Evolutionary conservation across 2,888 invertebrate species (phyloP).

Genomic region (Strigamia maritima): DNA sequence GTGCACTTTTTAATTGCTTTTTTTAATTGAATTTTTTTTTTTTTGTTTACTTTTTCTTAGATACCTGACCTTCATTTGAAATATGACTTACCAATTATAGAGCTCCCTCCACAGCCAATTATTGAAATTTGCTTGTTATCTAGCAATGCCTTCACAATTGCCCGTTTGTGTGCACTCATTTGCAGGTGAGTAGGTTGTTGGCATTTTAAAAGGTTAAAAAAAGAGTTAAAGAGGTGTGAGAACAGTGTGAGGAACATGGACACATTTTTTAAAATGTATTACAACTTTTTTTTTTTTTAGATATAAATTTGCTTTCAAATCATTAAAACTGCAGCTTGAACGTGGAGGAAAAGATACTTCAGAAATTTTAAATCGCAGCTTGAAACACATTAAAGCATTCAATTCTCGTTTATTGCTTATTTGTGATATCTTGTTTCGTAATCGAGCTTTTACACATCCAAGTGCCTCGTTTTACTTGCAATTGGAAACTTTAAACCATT

Average conservation of each 20-base stretch:
- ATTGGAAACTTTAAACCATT: background rate
- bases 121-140: background rate
- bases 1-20: too few relatives aligned
- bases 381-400: background rate
- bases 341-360: background rate
- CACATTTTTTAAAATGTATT: background rate
- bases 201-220: background rate
- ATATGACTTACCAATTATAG: conserved; percentile 9
- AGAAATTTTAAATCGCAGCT: background rate
- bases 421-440: background rate
- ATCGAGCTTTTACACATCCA: background rate
- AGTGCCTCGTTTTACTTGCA: background rate
- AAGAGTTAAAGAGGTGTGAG: background rate
- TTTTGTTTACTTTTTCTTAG: background rate
- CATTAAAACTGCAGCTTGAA: background rate
- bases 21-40: background rate
- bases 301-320: background rate
- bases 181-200: conserved; percentile 38
- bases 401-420: background rate
- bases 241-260: background rate
- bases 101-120: background rate
- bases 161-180: conserved; percentile 26
- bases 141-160: background rate
- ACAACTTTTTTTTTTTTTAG: background rate
- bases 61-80: background rate